Percentiles rank a stretch among this genome's conserved stretches.
phyloP scores from a whole-genome alignment of 1,140 invertebrate genomes.

The Trichogramma pretiosum region DNA sequence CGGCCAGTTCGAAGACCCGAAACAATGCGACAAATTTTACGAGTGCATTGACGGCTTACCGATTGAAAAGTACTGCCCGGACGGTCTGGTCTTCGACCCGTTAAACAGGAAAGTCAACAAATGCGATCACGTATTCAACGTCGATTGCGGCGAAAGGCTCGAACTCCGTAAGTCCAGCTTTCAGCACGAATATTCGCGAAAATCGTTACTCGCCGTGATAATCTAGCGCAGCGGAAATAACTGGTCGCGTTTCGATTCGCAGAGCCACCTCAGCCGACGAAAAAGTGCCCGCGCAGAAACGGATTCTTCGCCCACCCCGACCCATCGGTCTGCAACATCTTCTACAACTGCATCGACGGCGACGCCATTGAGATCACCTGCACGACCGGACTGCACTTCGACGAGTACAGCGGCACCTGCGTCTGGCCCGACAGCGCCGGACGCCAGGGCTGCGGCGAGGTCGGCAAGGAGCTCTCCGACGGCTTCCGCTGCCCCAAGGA shows the following conservation, averaged over 20 bases:
- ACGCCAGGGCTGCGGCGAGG: conserved; percentile 46
- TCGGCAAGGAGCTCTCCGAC: conserved; percentile 60
- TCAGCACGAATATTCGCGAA: too few species aligned
- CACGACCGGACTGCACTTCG: conserved; percentile 77
- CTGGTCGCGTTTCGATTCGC: background rate
- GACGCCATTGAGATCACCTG: conserved; percentile 71
- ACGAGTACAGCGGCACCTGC: conserved; percentile 76
- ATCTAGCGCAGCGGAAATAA: too few species aligned
- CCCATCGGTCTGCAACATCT: conserved; percentile 68
- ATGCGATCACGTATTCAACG: conserved; percentile 83
- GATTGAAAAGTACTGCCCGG: conserved; percentile 69
- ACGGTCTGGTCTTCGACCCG: conserved; percentile 79
- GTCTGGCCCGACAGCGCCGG: conserved; percentile 79
- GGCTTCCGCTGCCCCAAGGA: conserved; percentile 76
- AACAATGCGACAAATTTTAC: conserved; percentile 81
- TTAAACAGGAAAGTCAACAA: conserved; percentile 76
- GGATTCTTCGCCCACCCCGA: conserved; percentile 85
- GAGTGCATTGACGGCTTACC: conserved; percentile 65
- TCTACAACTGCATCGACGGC: conserved; percentile 83
- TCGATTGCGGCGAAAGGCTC: conserved; percentile 75
- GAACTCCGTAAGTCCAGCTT: conserved; percentile 81
- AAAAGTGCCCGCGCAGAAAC: conserved; percentile 70
- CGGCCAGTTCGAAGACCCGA: conserved; percentile 67
- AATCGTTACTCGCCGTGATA: too few species aligned
- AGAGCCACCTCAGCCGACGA: conserved; percentile 67